Evolutionary conservation across 1,140 invertebrate genomes (phyloP), one percentile per base, ranked within the genome.

Genomic region (Solen grandis): DNA sequence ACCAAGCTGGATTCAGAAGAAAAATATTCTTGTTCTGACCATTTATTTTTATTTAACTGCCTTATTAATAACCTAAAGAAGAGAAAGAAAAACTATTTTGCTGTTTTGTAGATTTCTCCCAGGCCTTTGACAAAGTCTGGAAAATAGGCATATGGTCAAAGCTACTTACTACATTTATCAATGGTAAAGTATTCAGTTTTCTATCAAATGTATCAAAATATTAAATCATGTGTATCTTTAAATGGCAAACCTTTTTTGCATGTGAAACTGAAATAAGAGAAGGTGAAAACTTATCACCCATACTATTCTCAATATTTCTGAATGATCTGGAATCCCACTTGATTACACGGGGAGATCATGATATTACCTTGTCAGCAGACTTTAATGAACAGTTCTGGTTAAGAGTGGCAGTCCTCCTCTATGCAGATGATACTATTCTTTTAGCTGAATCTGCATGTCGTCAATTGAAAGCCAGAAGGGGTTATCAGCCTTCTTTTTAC

Each of bases 1-100:
- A 69, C 4, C 76, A 84, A 75, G 63, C 69, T 38, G 70, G 76
- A 38, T 84, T 84, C 54, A 8, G 79, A 16, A 31, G n/a, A 57
- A 66, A 27, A 27, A 8, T 68, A 78, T 38, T 68, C 33, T 2
- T 54, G 38, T 29, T n/a, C 19, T 22, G 75, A 78, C 35, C 38
- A 78, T 78, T 59, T 78, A n/a, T 78, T 78, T 59, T 33, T 55
- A 5, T 41, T 76, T 36, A 16, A 65, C 14, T 46, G 35, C n/a
- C 19, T 50, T 36, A n/a, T 8, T 22, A 68, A n/a, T 22, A 19
- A 16, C 19, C 22, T 25, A 68, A 29, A 68, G 52, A 68, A 46
- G 16, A 22, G 25, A 73, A 73, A 41, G 2, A 38, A 3, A 73
- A 59, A 36, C 55, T 73, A 10, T 36, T 52, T 0, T 73, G 69